Conservation (phyloP, 2,113 vertebrate genomes). For the Anoplopoma fimbria region DNA sequence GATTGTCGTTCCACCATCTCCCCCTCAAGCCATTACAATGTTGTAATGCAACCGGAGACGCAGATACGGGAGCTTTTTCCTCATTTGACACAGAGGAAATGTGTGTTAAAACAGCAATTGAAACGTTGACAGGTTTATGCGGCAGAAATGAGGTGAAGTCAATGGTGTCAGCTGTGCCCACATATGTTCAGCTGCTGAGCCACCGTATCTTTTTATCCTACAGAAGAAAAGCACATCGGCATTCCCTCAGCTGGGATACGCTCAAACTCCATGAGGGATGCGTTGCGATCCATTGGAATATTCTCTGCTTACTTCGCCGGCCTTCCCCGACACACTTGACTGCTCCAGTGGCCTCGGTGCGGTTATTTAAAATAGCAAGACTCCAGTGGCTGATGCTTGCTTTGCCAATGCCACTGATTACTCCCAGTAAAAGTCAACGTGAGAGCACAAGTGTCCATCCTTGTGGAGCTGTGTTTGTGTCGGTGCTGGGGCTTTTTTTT, state of each 20-base stretch:
- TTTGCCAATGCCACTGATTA: neutral
- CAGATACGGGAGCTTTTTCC: neutral
- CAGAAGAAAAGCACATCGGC: neutral
- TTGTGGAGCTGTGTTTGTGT: neutral
- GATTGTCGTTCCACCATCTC: constrained; percentile 8
- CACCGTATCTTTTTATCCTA: neutral
- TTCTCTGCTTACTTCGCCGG: constrained; percentile 12
- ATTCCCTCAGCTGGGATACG: neutral
- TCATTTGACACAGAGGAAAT: neutral
- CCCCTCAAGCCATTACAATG: neutral
- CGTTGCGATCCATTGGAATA: constrained; percentile 29
- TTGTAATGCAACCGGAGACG: constrained; percentile 19
- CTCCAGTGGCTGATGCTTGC: neutral
- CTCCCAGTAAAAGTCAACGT: neutral
- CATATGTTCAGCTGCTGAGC: neutral
- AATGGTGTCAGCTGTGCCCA: neutral
- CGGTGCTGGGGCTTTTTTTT: neutral
- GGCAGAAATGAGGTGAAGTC: neutral
- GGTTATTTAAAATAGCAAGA: constrained; percentile 44
- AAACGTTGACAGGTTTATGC: neutral
- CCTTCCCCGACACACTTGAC: constrained; percentile 18
- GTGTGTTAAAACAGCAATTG: neutral
- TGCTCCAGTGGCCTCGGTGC: constrained; percentile 10
- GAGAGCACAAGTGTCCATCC: neutral
- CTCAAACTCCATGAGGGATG: constrained; percentile 5